These are phyloP conservation scores for Chloroceryle inda DNA, from an alignment of 2,797 vertebrate genomes.

Conservation along the genomic window DNA sequence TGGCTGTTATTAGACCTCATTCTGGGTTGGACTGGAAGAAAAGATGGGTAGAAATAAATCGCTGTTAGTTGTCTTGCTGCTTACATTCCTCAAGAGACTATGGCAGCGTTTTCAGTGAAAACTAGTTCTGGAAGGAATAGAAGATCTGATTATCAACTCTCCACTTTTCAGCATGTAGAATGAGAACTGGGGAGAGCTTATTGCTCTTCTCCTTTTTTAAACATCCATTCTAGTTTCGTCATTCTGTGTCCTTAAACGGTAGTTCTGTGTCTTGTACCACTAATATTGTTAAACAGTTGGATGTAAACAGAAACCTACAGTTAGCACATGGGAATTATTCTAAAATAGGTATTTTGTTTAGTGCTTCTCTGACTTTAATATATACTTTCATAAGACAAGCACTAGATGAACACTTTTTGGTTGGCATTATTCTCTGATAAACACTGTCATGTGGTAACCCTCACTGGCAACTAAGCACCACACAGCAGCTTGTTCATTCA, in stretches of 20 bases:
- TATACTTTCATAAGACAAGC: fast-evolving
- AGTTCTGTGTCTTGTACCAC: background rate
- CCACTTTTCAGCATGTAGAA: background rate
- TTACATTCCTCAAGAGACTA: background rate
- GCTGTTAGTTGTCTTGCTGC: background rate
- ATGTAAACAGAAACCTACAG: background rate
- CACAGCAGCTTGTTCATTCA: background rate
- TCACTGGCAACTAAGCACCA: background rate
- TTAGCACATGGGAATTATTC: background rate
- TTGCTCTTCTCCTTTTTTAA: background rate
- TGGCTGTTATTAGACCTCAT: background rate
- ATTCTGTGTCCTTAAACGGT: background rate
- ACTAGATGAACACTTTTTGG: background rate
- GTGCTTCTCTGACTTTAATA: background rate
- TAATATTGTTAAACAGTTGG: background rate
- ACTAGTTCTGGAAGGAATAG: background rate
- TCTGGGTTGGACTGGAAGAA: background rate
- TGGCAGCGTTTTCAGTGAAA: background rate
- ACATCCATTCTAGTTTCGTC: background rate
- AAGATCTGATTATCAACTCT: background rate
- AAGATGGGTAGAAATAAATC: background rate
- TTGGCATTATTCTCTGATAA: background rate
- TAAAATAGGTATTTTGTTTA: background rate
- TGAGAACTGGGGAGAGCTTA: background rate
- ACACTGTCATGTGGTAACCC: background rate